Conservation (phyloP, 2,113 vertebrate species). For the Rhinolophus sinicus region DNA sequence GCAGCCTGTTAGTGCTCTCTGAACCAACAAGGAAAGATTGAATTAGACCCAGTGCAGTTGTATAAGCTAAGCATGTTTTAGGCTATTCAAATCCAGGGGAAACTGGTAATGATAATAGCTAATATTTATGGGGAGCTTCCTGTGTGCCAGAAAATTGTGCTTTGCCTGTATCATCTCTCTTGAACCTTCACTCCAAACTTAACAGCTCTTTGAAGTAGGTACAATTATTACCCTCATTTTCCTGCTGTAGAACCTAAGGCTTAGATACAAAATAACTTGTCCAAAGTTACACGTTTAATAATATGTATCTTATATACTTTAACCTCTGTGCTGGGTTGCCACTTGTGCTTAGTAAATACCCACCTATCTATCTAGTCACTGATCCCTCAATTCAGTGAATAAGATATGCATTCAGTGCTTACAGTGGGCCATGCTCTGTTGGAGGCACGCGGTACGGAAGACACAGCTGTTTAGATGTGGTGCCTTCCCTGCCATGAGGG, state of each 20-base stretch:
- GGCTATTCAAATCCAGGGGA: conserved; percentile 18
- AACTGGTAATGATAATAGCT: background rate
- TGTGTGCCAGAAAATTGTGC: background rate
- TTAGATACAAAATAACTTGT: background rate
- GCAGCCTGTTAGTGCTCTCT: conserved; percentile 40
- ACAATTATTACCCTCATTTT: background rate
- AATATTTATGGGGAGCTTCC: background rate
- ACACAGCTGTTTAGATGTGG: background rate
- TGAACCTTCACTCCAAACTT: background rate
- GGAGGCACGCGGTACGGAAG: background rate
- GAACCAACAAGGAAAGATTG: conserved; percentile 57
- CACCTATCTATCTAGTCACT: background rate
- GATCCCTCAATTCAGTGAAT: background rate
- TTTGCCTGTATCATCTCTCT: background rate
- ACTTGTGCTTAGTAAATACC: background rate
- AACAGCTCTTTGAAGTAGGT: background rate
- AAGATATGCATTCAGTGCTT: background rate
- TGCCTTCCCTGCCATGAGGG: background rate
- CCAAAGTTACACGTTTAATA: background rate
- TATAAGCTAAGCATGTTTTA: conserved; percentile 52
- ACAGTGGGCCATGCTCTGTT: background rate
- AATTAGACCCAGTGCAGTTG: conserved; percentile 18
- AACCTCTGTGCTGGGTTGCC: background rate
- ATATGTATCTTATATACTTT: background rate
- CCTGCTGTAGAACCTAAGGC: background rate